A percentile compares a stretch with the other conserved stretches of the same genome.
Conservation (phyloP, 2,797 vertebrate species). For the Calcarius lapponicus region DNA sequence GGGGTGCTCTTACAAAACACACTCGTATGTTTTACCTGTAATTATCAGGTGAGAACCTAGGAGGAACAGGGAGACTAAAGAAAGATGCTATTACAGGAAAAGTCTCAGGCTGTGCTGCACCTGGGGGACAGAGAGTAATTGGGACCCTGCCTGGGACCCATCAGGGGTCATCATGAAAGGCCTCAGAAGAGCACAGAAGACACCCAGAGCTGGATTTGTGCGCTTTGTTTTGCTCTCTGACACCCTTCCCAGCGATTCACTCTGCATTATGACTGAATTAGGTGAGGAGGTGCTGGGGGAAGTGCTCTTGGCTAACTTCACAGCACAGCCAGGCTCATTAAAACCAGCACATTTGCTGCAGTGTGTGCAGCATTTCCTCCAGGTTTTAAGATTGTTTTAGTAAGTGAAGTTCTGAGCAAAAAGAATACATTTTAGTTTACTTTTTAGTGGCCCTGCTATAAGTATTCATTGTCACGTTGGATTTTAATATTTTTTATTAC, state of each 20-base stretch:
- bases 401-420: neutral
- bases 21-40: neutral
- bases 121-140: neutral
- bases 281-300: conserved; percentile 12
- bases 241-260: neutral
- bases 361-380: neutral
- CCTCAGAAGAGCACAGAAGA: neutral
- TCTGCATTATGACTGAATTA: neutral
- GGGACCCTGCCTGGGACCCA: neutral
- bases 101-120: neutral
- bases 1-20: neutral
- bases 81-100: neutral
- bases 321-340: conserved; percentile 11
- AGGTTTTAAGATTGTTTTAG: neutral
- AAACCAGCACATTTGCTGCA: conserved; percentile 19
- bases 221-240: neutral
- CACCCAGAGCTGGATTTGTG: neutral
- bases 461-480: neutral
- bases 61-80: neutral
- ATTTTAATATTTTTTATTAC: neutral
- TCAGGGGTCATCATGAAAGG: neutral
- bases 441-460: neutral
- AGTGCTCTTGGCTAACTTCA: conserved; percentile 10
- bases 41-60: neutral
- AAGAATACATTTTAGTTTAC: conserved; percentile 13